Conservation (phyloP, 2,888 invertebrate species). For the Lysandra bellargus region DNA sequence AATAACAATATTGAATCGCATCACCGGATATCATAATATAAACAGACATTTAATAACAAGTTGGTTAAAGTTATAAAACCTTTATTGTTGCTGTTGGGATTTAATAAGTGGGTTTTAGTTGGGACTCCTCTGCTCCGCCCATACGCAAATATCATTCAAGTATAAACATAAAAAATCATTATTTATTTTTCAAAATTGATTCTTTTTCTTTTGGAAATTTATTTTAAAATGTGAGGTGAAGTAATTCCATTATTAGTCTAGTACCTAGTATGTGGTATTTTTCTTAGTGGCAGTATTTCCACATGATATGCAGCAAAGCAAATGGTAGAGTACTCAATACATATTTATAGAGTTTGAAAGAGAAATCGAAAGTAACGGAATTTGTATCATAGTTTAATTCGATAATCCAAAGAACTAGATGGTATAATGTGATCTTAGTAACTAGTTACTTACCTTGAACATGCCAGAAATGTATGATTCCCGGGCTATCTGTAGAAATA, state of each 20-base stretch:
- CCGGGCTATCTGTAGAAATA: background rate
- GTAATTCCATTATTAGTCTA: background rate
- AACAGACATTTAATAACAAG: conserved; percentile 11
- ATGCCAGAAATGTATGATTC: background rate
- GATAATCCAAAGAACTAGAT: no score
- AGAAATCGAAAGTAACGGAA: no score
- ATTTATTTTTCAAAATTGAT: background rate
- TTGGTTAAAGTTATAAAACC: background rate
- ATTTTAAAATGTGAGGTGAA: background rate
- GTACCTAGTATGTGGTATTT: no score
- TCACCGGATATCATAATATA: background rate
- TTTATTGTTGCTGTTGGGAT: background rate
- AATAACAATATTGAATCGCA: background rate
- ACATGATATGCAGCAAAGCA: no score
- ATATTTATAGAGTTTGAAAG: no score
- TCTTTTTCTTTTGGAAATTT: background rate
- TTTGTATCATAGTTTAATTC: no score
- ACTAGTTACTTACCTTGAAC: background rate
- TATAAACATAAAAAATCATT: background rate
- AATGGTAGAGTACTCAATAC: no score
- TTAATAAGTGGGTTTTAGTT: conserved; percentile 9
- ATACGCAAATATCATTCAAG: background rate
- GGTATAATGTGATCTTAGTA: no score
- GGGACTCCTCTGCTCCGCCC: background rate
- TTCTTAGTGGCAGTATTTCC: no score